These are phyloP conservation scores for Nansenia antarctica DNA, from an alignment of 2,113 vertebrate species.

Conservation along the genomic window DNA sequence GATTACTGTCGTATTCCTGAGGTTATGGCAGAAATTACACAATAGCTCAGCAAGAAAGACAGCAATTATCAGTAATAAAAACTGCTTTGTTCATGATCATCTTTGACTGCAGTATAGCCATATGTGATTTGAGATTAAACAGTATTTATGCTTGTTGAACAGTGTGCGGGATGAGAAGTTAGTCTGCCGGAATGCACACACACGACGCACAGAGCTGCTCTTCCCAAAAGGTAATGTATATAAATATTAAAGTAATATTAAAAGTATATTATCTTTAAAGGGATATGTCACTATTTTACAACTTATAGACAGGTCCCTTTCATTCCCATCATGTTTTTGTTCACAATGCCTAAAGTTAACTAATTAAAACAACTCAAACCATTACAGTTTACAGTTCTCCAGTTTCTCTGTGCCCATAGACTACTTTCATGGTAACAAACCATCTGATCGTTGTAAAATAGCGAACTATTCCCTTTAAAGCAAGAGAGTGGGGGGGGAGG, in stretches of 20 bases:
- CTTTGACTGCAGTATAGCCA: no score
- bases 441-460: no score
- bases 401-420: no score
- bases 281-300: background rate
- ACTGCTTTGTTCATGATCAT: no score
- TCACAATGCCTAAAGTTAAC: background rate
- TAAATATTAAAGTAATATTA: background rate
- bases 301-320: background rate
- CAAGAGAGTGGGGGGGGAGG: no score
- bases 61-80: no score
- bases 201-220: constrained; percentile 58
- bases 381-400: background rate
- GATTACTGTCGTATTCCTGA: no score
- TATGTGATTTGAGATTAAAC: no score
- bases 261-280: background rate
- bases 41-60: no score
- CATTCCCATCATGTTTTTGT: background rate
- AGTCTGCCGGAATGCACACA: constrained; percentile 61
- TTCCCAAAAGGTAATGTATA: constrained; percentile 65
- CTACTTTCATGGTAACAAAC: background rate
- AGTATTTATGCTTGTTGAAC: constrained; percentile 1
- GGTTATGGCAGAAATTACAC: no score
- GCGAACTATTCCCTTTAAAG: no score
- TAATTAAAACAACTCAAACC: background rate
- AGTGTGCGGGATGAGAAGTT: constrained; percentile 60